These are phyloP conservation scores for Papilio elwesi DNA, from an alignment of 2,888 invertebrate genomes.

Conservation along the genomic window DNA sequence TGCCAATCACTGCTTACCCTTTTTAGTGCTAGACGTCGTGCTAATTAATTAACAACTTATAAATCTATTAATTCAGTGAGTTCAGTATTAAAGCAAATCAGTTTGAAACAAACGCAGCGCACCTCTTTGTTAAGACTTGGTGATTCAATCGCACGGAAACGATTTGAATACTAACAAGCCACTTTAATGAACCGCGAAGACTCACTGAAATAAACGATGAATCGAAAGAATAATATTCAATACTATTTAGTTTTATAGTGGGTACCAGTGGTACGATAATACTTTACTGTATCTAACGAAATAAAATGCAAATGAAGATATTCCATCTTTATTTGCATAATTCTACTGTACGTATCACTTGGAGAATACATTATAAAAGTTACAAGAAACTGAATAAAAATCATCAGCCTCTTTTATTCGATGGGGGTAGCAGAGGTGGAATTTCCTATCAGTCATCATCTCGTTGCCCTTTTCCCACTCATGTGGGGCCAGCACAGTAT, in stretches of 20 bases:
- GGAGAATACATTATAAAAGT: no score
- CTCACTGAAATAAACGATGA: constrained; percentile 1
- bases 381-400: no score
- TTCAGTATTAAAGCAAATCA: constrained; percentile 21
- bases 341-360: no score
- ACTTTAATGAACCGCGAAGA: constrained; percentile 16
- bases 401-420: no score
- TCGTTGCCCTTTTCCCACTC: no score
- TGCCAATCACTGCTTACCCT: no score
- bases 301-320: no score
- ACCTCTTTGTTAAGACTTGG: constrained; percentile 13
- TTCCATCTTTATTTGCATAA: no score
- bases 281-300: background rate
- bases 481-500: no score
- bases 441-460: no score
- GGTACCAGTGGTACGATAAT: background rate
- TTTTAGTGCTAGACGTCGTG: background rate
- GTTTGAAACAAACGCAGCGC: constrained; percentile 12
- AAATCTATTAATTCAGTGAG: constrained; percentile 14
- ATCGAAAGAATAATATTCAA: background rate
- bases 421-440: no score
- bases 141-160: constrained; percentile 18
- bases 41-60: background rate
- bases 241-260: background rate
- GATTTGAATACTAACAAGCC: constrained; percentile 25